These are phyloP conservation scores for Odontamblyopus rebecca DNA, from an alignment of 2,797 vertebrate species.

Conservation along the genomic window DNA sequence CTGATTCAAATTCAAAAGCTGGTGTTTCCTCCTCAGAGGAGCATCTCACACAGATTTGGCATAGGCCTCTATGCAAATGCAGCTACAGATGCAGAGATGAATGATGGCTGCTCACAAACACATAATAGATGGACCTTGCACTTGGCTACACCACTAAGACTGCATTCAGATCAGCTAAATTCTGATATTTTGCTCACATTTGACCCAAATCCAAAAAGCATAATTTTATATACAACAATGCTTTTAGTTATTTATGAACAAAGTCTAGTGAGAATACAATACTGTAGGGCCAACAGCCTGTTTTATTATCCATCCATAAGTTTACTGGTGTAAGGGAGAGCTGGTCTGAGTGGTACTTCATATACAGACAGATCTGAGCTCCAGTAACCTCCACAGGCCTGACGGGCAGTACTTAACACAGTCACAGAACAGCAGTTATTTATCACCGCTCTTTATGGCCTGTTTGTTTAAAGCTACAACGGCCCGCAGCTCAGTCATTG, in stretches of 20 bases:
- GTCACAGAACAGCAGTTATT: constrained; percentile 39
- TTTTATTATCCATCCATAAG: neutral
- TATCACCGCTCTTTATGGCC: constrained; percentile 31
- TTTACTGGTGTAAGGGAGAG: neutral
- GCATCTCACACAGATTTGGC: constrained; percentile 51
- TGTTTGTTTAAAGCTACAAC: constrained; percentile 4
- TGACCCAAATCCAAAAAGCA: constrained; percentile 1
- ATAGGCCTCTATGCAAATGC: constrained; percentile 53
- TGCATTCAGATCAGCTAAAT: neutral
- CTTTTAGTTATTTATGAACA: neutral
- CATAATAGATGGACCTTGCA: constrained; percentile 12
- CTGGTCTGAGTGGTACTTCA: constrained; percentile 18
- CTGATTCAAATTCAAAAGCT: constrained; percentile 65
- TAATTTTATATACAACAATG: neutral
- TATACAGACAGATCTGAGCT: constrained; percentile 10
- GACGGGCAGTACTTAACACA: constrained; percentile 35
- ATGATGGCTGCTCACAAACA: constrained; percentile 47
- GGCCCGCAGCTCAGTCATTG: constrained; percentile 1
- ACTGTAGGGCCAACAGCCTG: neutral
- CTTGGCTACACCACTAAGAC: constrained; percentile 7
- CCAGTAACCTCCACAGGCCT: constrained; percentile 27
- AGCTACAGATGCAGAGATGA: constrained; percentile 41
- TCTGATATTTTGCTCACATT: constrained; percentile 2
- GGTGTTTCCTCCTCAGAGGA: constrained; percentile 52
- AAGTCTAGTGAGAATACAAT: neutral